Conservation (phyloP, 2,797 vertebrate species). For the Hylomyscus alleni region DNA sequence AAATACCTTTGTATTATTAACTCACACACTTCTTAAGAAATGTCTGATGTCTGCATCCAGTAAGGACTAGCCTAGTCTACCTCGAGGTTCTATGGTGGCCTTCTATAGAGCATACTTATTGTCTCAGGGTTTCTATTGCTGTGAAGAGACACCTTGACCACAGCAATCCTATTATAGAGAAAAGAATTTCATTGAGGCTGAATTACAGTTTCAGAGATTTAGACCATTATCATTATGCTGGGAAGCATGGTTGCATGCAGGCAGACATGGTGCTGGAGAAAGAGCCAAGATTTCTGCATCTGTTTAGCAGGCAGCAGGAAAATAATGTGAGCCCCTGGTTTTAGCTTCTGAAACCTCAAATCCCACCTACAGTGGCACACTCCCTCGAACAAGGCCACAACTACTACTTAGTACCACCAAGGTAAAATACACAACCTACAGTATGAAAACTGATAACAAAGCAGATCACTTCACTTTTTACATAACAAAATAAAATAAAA, state of each 20-base stretch:
- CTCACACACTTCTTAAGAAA: background rate
- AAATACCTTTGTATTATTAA: background rate
- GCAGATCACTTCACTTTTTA: background rate
- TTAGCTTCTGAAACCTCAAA: background rate
- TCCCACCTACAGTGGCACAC: background rate
- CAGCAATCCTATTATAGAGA: background rate
- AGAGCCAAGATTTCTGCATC: background rate
- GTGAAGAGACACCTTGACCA: background rate
- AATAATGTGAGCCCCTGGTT: background rate
- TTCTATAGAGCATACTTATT: background rate
- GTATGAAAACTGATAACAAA: background rate
- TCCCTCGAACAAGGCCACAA: background rate
- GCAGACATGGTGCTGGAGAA: background rate
- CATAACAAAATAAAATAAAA: background rate
- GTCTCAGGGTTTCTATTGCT: background rate
- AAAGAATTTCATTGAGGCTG: background rate
- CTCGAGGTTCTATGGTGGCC: background rate
- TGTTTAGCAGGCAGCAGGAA: background rate
- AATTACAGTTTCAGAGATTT: background rate
- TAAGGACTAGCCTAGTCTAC: background rate
- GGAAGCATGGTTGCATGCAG: background rate
- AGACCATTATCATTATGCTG: background rate
- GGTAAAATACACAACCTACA: background rate
- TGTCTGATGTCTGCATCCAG: background rate
- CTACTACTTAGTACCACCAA: background rate